Conservation (phyloP, 2,797 vertebrate genomes). For the Myiothlypis chrysogaster region DNA sequence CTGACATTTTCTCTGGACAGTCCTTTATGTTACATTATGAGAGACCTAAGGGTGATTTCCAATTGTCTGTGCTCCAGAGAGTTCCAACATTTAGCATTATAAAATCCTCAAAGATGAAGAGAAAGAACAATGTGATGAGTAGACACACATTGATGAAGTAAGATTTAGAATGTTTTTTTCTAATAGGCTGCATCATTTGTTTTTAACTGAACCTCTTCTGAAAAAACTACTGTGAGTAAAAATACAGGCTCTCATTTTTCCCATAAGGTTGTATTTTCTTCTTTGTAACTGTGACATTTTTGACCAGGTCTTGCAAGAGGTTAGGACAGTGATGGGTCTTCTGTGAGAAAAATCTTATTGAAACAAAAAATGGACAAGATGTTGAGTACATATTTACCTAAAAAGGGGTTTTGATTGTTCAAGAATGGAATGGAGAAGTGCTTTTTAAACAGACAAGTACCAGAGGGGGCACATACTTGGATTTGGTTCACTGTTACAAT, state of each 20-base stretch:
- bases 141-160: too few species aligned
- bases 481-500: not conserved
- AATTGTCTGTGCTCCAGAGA: not conserved
- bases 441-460: not conserved
- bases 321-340: not conserved
- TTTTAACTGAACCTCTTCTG: not conserved
- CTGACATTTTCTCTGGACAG: not conserved
- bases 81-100: not conserved
- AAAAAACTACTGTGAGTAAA: not conserved
- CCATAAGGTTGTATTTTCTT: not conserved
- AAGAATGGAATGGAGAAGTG: not conserved
- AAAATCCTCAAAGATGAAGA: not conserved
- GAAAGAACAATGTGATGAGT: not conserved
- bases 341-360: not conserved
- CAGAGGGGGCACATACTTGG: not conserved
- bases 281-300: not conserved
- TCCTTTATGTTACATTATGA: not conserved
- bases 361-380: not conserved
- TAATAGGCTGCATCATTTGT: not conserved
- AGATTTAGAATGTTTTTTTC: not conserved
- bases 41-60: not conserved
- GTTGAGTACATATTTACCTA: not conserved
- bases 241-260: not conserved
- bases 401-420: not conserved
- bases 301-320: not conserved